phyloP scores from a whole-genome alignment of 2,113 vertebrate genomes.

The Pithys albifrons region DNA sequence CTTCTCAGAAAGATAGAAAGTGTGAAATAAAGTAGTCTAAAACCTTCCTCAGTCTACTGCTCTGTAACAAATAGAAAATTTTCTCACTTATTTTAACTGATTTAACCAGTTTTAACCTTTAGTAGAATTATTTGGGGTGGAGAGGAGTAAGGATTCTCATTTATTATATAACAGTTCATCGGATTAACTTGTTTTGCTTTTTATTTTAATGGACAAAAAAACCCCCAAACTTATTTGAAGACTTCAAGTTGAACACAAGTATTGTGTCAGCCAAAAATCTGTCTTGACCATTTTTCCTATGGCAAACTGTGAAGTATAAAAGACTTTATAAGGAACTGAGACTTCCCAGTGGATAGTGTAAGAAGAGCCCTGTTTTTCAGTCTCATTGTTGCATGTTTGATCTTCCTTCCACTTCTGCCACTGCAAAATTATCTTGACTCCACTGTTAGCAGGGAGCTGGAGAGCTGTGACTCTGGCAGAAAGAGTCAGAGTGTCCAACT shows the following conservation, averaged over 20 bases:
- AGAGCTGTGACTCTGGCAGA: background rate
- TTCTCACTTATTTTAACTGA: background rate
- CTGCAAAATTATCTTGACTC: background rate
- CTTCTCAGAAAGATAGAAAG: background rate
- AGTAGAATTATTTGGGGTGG: background rate
- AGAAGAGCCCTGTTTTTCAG: background rate
- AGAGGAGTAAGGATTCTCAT: fast-evolving
- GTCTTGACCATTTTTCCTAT: background rate
- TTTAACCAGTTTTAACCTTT: background rate
- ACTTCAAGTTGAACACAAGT: background rate
- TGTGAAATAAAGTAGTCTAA: background rate
- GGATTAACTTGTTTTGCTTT: background rate
- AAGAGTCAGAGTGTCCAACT: background rate
- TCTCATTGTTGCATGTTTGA: background rate
- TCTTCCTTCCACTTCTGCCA: background rate
- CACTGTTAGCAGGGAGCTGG: background rate
- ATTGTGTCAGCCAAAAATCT: background rate
- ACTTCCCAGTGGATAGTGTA: background rate
- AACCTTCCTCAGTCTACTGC: background rate
- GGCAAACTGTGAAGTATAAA: background rate
- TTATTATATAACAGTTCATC: background rate
- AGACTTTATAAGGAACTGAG: background rate
- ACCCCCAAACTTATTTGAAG: background rate
- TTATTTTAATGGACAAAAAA: background rate
- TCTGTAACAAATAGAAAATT: background rate